Evolutionary conservation across 2,888 invertebrate species (phyloP).

Genomic region (Melitaea athalia): DNA sequence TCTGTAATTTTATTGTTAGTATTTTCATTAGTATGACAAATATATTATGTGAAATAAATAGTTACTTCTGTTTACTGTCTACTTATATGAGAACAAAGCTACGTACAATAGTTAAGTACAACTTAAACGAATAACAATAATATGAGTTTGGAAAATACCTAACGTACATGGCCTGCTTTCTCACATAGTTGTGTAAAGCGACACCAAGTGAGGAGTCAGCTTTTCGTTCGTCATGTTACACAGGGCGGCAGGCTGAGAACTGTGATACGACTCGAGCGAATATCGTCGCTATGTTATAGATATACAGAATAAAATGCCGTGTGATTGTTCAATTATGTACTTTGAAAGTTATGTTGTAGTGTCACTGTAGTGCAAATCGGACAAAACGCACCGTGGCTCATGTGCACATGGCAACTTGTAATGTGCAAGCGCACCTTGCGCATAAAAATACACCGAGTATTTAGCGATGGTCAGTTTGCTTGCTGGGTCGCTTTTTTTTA

Average conservation of each 20-base stretch:
- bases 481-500: conserved; percentile 23
- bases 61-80: no score
- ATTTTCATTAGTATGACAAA: no score
- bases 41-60: no score
- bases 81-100: no score
- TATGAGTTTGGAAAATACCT: conserved; percentile 31
- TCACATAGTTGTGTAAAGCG: conserved; percentile 56
- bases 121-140: background rate
- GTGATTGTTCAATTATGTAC: conserved; percentile 5
- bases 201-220: conserved; percentile 62
- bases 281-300: conserved; percentile 16
- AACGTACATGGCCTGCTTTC: conserved; percentile 43
- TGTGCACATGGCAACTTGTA: conserved; percentile 40
- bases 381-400: conserved; percentile 48
- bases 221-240: conserved; percentile 38
- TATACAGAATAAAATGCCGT: conserved; percentile 20
- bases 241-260: conserved; percentile 6
- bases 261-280: conserved; percentile 18
- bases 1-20: no score
- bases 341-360: conserved; percentile 11
- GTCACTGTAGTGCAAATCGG: conserved; percentile 49
- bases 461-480: conserved; percentile 28
- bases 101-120: background rate
- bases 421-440: conserved; percentile 48
- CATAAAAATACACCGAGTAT: conserved; percentile 39